A percentile compares a stretch with the other conserved stretches of the same genome.
Evolutionary conservation across 2,113 vertebrate genomes (phyloP).

Genomic region (Cromileptes altivelis): DNA sequence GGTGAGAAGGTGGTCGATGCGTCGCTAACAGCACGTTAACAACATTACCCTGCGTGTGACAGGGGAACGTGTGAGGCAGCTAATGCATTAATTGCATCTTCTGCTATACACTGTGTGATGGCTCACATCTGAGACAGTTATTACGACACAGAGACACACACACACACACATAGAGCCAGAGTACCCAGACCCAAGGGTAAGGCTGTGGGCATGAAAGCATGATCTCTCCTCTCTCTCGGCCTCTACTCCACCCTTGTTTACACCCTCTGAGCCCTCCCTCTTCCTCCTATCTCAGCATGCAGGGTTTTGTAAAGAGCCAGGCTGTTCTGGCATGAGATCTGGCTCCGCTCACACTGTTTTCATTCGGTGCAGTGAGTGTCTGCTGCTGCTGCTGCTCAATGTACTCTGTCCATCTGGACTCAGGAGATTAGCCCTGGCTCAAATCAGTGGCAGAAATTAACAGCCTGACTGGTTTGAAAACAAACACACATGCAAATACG

Average conservation of each 20-base stretch:
- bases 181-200: slow-evolving; percentile 8
- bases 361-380: slow-evolving; percentile 39
- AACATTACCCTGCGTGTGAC: slow-evolving; percentile 45
- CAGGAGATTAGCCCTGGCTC: slow-evolving; percentile 7
- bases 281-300: slow-evolving; percentile 22
- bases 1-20: slow-evolving; percentile 43
- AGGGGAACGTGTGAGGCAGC: slow-evolving; percentile 37
- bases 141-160: not conserved
- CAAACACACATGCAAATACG: slow-evolving; percentile 20
- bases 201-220: slow-evolving; percentile 17
- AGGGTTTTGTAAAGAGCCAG: slow-evolving; percentile 55
- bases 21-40: slow-evolving; percentile 58
- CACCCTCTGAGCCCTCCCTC: not conserved
- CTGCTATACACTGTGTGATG: slow-evolving; percentile 9
- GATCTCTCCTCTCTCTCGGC: not conserved
- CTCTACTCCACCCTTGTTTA: slow-evolving; percentile 45
- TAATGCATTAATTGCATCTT: slow-evolving; percentile 49
- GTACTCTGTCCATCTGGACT: slow-evolving; percentile 54
- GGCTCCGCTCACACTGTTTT: slow-evolving; percentile 42
- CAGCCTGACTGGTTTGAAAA: slow-evolving; percentile 29
- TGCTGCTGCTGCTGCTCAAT: slow-evolving; percentile 45
- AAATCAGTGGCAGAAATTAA: slow-evolving; percentile 17
- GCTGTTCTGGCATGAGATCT: slow-evolving; percentile 53
- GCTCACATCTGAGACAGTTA: slow-evolving; percentile 14
- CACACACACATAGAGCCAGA: slow-evolving; percentile 18